Evolutionary conservation across 2,888 invertebrate species (phyloP).

Genomic region (Alsophila aescularia): DNA sequence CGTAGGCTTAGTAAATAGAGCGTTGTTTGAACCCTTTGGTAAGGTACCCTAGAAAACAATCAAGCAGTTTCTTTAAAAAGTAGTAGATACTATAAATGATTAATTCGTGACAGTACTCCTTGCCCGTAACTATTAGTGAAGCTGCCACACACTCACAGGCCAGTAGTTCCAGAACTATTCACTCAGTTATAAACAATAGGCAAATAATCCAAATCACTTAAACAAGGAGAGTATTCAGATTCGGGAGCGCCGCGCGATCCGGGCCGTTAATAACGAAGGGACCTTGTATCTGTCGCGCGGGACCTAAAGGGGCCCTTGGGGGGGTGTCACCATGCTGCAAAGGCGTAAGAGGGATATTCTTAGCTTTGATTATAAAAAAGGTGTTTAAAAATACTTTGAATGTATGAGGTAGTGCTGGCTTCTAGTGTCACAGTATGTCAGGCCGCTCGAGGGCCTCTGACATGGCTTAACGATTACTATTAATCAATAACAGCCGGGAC

Average conservation of each 20-base stretch:
- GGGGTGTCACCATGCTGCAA: conserved; percentile 2
- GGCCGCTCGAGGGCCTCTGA: too few species aligned
- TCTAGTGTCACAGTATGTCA: too few species aligned
- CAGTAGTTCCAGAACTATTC: not conserved
- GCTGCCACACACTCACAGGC: not conserved
- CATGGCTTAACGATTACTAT: too few species aligned
- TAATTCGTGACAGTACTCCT: not conserved
- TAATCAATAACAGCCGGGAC: too few species aligned
- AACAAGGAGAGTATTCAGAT: conserved; percentile 12
- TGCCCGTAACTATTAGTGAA: not conserved
- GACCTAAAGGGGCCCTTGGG: not conserved
- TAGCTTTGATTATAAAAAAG: too few species aligned
- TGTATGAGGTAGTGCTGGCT: too few species aligned
- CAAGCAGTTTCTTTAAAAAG: too few species aligned
- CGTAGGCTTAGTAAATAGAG: too few species aligned
- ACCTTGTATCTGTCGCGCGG: conserved; percentile 37
- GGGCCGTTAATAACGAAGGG: conserved; percentile 32
- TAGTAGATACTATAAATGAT: too few species aligned
- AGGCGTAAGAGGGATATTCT: not conserved
- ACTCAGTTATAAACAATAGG: conserved; percentile 13
- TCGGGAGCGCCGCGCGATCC: conserved; percentile 5
- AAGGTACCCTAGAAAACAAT: too few species aligned
- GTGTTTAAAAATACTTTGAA: too few species aligned
- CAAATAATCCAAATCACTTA: conserved; percentile 25
- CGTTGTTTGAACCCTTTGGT: too few species aligned